These are phyloP conservation scores for Dascillus cervinus DNA, from an alignment of 2,888 invertebrate species.

Conservation along the genomic window DNA sequence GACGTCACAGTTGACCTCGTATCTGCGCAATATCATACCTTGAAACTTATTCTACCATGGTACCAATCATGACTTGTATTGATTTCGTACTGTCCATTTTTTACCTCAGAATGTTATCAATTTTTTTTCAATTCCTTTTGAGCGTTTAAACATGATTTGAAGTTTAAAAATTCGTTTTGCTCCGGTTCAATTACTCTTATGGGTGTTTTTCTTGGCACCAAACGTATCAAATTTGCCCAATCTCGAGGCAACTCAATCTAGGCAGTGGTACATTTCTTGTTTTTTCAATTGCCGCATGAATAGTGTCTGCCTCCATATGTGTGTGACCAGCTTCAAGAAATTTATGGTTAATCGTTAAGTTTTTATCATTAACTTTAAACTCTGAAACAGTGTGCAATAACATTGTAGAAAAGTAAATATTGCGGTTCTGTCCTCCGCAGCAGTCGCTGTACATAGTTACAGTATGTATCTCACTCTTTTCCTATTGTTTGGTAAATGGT, in stretches of 20 bases:
- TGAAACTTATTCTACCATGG: too few relatives aligned
- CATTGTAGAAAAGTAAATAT: background rate
- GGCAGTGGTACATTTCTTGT: constrained; percentile 7
- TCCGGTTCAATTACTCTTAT: constrained; percentile 4
- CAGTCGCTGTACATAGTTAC: background rate
- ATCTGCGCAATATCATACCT: too few relatives aligned
- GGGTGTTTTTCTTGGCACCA: constrained; percentile 4
- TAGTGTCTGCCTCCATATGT: constrained; percentile 14
- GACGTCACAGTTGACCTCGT: too few relatives aligned
- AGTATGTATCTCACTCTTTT: too few relatives aligned
- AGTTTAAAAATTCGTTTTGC: constrained; percentile 3
- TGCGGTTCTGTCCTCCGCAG: background rate
- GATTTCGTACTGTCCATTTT: too few relatives aligned
- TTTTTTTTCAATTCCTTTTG: too few relatives aligned
- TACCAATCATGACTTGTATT: too few relatives aligned
- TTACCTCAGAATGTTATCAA: too few relatives aligned
- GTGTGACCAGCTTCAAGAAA: constrained; percentile 1
- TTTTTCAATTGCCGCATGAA: constrained; percentile 13
- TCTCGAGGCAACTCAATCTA: constrained; percentile 6
- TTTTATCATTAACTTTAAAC: background rate
- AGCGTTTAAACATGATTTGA: background rate
- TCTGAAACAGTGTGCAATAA: background rate
- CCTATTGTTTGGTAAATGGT: too few relatives aligned
- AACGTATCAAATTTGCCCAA: constrained; percentile 7
- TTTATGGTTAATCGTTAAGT: background rate